These are phyloP conservation scores for Sebastes oblongus DNA, from an alignment of 2,797 vertebrate genomes.

Conservation along the genomic window DNA sequence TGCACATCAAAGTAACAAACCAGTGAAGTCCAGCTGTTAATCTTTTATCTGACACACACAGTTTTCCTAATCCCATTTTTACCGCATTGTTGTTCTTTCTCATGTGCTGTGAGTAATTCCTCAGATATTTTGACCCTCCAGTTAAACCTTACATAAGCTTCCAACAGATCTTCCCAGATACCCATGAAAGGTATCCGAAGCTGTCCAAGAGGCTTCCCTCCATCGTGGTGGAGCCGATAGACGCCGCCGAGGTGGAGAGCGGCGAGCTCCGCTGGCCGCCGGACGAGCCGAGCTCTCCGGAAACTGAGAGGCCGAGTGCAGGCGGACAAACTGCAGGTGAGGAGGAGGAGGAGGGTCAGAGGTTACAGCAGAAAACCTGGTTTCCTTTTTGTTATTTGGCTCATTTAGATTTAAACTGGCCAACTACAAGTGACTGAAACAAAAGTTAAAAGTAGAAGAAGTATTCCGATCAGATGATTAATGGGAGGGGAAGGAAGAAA, in stretches of 20 bases:
- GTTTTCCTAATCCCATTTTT: slow-evolving; percentile 37
- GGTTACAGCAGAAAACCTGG: not conserved
- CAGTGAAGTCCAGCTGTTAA: not conserved
- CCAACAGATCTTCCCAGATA: slow-evolving; percentile 84
- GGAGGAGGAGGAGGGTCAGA: not conserved
- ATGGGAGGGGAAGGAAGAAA: too few relatives aligned
- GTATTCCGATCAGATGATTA: not conserved
- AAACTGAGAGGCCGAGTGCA: slow-evolving; percentile 48
- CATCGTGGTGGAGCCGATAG: slow-evolving; percentile 90
- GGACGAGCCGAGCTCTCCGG: slow-evolving; percentile 82
- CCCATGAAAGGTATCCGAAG: slow-evolving; percentile 88
- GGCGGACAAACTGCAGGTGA: slow-evolving; percentile 54
- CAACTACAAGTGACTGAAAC: too few relatives aligned
- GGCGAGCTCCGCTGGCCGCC: slow-evolving; percentile 93
- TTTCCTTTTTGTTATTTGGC: not conserved
- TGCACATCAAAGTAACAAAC: not conserved
- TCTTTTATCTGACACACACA: not conserved
- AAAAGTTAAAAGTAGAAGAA: not conserved
- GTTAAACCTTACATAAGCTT: slow-evolving; percentile 56
- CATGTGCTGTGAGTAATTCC: not conserved
- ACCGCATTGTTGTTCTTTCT: slow-evolving; percentile 27
- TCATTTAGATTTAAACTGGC: not conserved
- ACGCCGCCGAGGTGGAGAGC: slow-evolving; percentile 88
- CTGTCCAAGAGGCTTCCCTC: slow-evolving; percentile 90
- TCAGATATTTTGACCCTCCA: not conserved